Conservation (phyloP, 2,113 vertebrate species). For the Reinhardtius hippoglossoides region DNA sequence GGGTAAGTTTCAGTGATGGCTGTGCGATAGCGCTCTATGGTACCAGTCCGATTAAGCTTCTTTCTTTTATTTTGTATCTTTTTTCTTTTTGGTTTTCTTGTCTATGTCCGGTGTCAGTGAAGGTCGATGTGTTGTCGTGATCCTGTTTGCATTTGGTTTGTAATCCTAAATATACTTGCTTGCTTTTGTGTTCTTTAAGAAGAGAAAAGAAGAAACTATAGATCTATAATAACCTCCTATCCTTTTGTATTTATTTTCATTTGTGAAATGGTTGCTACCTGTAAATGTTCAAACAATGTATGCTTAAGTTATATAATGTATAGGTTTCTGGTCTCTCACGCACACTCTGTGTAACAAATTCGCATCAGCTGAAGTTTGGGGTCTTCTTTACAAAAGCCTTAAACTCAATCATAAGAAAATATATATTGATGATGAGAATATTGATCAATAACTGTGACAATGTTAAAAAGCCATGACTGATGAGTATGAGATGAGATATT, state of each 20-base stretch:
- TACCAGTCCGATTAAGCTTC: conserved; percentile 79
- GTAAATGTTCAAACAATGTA: conserved; percentile 75
- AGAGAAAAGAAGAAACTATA: conserved; percentile 25
- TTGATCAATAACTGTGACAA: conserved; percentile 59
- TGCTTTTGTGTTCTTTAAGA: conserved; percentile 76
- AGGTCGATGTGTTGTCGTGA: conserved; percentile 68
- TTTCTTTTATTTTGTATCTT: background rate
- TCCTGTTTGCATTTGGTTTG: conserved; percentile 69
- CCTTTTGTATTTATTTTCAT: conserved; percentile 83
- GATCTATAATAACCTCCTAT: conserved; percentile 61
- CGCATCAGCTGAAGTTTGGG: conserved; percentile 69
- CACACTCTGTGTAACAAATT: conserved; percentile 70
- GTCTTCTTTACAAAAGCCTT: conserved; percentile 77
- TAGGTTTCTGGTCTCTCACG: conserved; percentile 73
- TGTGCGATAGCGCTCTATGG: conserved; percentile 57
- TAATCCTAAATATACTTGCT: conserved; percentile 68
- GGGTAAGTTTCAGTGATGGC: conserved; percentile 39
- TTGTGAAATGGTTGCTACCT: conserved; percentile 77
- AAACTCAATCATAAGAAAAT: conserved; percentile 65
- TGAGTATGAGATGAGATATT: conserved; percentile 46
- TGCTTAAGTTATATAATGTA: conserved; percentile 85
- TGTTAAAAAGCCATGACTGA: conserved; percentile 70
- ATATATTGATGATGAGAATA: conserved; percentile 36
- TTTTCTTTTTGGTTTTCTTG: conserved; percentile 9
- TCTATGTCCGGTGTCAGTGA: conserved; percentile 59